phyloP scores from a whole-genome alignment of 1,140 invertebrate genomes.

The Schlechtendalia chinensis region DNA sequence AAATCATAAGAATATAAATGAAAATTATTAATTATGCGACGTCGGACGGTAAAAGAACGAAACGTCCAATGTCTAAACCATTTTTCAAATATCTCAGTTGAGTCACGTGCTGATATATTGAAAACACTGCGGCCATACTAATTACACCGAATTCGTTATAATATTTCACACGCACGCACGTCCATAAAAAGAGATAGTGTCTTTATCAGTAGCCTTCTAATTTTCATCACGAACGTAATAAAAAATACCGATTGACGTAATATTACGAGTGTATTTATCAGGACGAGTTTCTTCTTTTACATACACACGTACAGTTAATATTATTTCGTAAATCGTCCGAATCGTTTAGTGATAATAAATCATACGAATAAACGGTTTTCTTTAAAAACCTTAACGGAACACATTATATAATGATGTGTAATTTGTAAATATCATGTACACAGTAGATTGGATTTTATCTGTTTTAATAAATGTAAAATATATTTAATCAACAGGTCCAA shows the following conservation, averaged over 20 bases:
- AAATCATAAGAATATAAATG: too few species aligned
- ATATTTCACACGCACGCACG: too few species aligned
- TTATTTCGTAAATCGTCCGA: background rate
- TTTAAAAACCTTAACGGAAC: background rate
- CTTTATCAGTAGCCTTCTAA: background rate
- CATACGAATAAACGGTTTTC: background rate
- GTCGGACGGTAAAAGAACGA: too few species aligned
- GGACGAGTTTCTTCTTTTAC: background rate
- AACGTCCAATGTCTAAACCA: too few species aligned
- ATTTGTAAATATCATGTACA: background rate
- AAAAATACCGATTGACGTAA: constrained; percentile 1
- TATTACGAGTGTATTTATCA: too few species aligned
- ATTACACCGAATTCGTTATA: background rate
- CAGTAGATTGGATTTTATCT: background rate
- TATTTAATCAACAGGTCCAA: background rate
- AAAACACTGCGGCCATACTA: background rate
- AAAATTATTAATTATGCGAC: too few species aligned
- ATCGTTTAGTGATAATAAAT: background rate
- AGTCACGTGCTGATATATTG: constrained; percentile 6
- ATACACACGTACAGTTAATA: background rate
- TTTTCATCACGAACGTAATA: constrained; percentile 4
- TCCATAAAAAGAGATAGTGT: background rate
- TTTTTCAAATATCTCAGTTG: background rate
- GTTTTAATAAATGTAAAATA: constrained; percentile 7
- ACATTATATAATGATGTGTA: background rate